A percentile compares a stretch with the other conserved stretches of the same genome.
phyloP scores from a whole-genome alignment of 1,140 invertebrate genomes.

The Lysiphlebus fabarum region DNA sequence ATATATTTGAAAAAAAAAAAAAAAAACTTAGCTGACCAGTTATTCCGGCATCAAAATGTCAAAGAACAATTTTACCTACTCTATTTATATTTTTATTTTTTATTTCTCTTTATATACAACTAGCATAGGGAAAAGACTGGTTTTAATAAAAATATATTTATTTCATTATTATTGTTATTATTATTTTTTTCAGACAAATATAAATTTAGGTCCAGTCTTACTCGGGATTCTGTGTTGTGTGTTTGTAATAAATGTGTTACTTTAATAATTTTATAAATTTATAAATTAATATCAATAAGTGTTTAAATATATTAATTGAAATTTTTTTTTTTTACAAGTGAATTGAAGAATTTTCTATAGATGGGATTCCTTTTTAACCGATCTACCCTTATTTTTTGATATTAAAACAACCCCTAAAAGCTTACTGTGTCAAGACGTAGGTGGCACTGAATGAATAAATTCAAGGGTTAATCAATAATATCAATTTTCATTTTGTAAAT shows the following conservation, averaged over 20 bases:
- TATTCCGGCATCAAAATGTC: slow-evolving; percentile 37
- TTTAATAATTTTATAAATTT: slow-evolving; percentile 2
- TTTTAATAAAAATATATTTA: slow-evolving; percentile 28
- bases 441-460: slow-evolving; percentile 39
- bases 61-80: slow-evolving; percentile 21
- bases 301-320: not conserved
- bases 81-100: slow-evolving; percentile 31
- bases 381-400: slow-evolving; percentile 22
- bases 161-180: slow-evolving; percentile 19
- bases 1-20: not conserved
- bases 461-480: slow-evolving; percentile 39
- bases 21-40: slow-evolving; percentile 39
- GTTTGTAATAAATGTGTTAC: not conserved
- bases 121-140: slow-evolving; percentile 36
- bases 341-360: not conserved
- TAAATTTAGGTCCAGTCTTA: slow-evolving; percentile 10
- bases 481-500: slow-evolving; percentile 8
- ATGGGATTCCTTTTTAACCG: slow-evolving; percentile 32
- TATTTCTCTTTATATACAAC: too few relatives aligned
- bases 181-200: slow-evolving; percentile 11
- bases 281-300: not conserved
- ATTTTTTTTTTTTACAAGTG: not conserved
- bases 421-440: slow-evolving; percentile 32
- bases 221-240: not conserved
- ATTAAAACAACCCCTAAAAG: slow-evolving; percentile 1